A percentile compares a stretch with the other conserved stretches of the same genome.
phyloP scores from a whole-genome alignment of 2,888 invertebrate genomes.

The Andrena haemorrhoa region DNA sequence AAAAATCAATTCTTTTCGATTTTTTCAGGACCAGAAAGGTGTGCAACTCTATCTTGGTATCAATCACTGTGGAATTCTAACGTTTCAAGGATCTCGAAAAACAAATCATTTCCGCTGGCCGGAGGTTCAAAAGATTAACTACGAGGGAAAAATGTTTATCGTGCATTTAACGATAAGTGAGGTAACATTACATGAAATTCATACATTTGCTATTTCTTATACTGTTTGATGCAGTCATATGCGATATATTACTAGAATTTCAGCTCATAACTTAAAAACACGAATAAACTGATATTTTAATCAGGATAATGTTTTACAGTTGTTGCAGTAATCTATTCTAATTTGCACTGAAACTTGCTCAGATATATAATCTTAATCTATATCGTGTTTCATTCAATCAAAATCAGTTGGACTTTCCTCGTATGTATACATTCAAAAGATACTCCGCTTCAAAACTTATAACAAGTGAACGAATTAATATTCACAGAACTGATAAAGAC shows the following conservation, averaged over 20 bases:
- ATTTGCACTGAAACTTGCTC: not conserved
- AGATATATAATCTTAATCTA: not conserved
- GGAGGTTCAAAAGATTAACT: constrained; percentile 98
- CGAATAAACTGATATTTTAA: not conserved
- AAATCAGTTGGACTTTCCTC: not conserved
- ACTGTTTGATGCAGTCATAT: not conserved
- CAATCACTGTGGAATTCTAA: constrained; percentile 97
- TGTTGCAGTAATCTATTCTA: not conserved
- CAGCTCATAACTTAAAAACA: not conserved
- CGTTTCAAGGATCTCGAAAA: constrained; percentile 96
- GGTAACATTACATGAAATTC: constrained; percentile 86
- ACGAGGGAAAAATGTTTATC: constrained; percentile 99
- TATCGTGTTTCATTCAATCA: not conserved
- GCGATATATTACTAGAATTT: not conserved
- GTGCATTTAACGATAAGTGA: constrained; percentile 97
- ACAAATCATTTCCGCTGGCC: constrained; percentile 98
- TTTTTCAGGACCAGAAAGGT: constrained; percentile 94
- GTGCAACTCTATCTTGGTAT: constrained; percentile 97
- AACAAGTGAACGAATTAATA: not conserved
- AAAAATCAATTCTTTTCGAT: not conserved
- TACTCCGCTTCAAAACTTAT: not conserved
- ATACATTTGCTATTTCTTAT: constrained; percentile 28
- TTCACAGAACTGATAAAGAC: not conserved
- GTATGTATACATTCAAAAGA: not conserved
- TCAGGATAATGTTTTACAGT: not conserved